Evolutionary conservation across 1,140 invertebrate genomes (phyloP), one percentile per base, ranked within the genome.

Genomic region (Drosophila tristis): DNA sequence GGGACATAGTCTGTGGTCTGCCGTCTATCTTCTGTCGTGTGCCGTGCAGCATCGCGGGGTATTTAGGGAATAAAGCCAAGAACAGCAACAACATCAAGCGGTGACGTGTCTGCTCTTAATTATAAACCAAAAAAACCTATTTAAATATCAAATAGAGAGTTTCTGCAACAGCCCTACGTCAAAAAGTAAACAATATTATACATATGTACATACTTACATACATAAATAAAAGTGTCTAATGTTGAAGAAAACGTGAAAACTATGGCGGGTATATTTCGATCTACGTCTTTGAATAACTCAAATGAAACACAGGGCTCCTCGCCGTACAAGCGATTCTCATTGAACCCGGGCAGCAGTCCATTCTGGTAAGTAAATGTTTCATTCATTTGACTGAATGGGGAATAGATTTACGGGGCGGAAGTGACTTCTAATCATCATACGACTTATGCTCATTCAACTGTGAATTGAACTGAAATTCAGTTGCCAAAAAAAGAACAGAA

Each of bases 211-310:
- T 20, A 2, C 20, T 20, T 20, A 20, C 20, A 49, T 57, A 65
- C 55, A 63, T 29, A 65, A 45, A 31, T 50, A 58, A 64, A 56
- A 57, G 45, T 50, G 57, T 54, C 64, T 57, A 77, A 64, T 64
- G 48, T 74, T 61, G 73, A 73, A 81, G 72, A 63, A 60, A 61
- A 68, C 31, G 59, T 62, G 74, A 53, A 72, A 84, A 13, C 35
- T n/a, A 71, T 84, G 79, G 72, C 84, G 58, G 76, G 76, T 45
- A 54, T 90, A 50, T 87, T 71, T 84, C 76, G 84, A 57, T 76
- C 84, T 50, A 79, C 64, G 47, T 82, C 84, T 57, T 9, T 79
- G 31, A 82, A 70, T 48, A 75, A 68, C 48, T 68, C 84, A 51
- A 80, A 79, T 49, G 72, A 79, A 44, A 49, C 71, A 5, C 51